phyloP scores from a whole-genome alignment of 2,888 invertebrate genomes.

The Drosophila colorata region DNA sequence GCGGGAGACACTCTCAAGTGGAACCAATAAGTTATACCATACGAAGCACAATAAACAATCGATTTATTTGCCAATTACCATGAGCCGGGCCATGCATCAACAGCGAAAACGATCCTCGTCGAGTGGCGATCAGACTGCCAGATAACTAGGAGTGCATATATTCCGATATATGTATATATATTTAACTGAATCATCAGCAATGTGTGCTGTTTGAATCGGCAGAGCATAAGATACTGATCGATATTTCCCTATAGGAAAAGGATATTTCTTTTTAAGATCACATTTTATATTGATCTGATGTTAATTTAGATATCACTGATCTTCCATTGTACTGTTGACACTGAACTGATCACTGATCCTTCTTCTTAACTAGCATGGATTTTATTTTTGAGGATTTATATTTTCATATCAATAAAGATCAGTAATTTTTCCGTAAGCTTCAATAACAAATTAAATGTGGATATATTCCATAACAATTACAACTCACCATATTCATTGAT shows the following conservation, averaged over 20 bases:
- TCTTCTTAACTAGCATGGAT: no score
- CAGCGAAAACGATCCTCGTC: constrained; percentile 10
- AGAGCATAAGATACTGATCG: background rate
- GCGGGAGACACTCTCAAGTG: constrained; percentile 34
- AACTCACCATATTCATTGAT: no score
- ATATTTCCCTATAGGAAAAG: background rate
- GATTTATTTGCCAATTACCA: constrained; percentile 54
- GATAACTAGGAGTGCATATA: constrained; percentile 16
- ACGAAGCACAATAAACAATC: constrained; percentile 59
- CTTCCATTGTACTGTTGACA: background rate
- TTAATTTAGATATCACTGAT: background rate
- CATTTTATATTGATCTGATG: background rate
- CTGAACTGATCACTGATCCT: background rate
- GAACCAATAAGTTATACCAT: constrained; percentile 53
- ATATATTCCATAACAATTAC: no score
- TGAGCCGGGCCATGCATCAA: constrained; percentile 46
- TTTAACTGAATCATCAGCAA: constrained; percentile 3
- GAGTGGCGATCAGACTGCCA: constrained; percentile 12
- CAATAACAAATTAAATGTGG: no score
- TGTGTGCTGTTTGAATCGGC: background rate
- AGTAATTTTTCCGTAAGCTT: no score
- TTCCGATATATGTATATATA: background rate
- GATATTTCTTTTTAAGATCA: background rate
- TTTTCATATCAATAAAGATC: no score
- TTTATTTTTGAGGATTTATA: no score